Evolutionary conservation across 2,113 vertebrate species (phyloP).

Genomic region (Ranitomeya imitator): DNA sequence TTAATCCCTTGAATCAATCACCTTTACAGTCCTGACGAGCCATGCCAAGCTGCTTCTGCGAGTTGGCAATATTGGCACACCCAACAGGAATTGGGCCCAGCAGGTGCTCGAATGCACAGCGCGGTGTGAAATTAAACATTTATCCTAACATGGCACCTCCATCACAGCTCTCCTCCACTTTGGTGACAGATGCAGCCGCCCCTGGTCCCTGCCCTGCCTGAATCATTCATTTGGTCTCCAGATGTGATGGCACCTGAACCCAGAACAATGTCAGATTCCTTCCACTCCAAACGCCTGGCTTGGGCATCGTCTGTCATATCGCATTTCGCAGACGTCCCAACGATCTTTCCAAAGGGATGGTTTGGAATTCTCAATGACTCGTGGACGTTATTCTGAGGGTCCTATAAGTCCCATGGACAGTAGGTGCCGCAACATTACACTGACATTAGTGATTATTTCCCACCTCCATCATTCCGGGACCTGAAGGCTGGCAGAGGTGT

Average conservation of each 20-base stretch:
- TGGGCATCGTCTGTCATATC: neutral
- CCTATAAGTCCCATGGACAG: neutral
- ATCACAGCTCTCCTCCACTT: slow-evolving; percentile 18
- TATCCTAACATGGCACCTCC: slow-evolving; percentile 48
- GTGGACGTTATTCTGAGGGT: neutral
- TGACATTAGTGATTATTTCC: neutral
- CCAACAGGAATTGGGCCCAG: slow-evolving; percentile 30
- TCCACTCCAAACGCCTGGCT: slow-evolving; percentile 18
- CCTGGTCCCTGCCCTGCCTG: slow-evolving; percentile 18
- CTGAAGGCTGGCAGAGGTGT: neutral
- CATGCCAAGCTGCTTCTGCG: slow-evolving; percentile 39
- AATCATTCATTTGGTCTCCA: slow-evolving; percentile 51
- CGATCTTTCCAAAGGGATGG: neutral
- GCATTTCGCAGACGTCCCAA: slow-evolving; percentile 38
- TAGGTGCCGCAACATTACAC: slow-evolving; percentile 17
- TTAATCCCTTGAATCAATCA: slow-evolving; percentile 55
- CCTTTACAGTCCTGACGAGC: slow-evolving; percentile 39
- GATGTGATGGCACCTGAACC: slow-evolving; percentile 51
- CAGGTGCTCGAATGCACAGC: slow-evolving; percentile 42
- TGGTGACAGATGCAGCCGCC: slow-evolving; percentile 46
- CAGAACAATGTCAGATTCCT: slow-evolving; percentile 39
- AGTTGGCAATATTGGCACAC: slow-evolving; percentile 27
- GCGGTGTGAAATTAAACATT: slow-evolving; percentile 53
- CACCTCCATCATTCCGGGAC: neutral
- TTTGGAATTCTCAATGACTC: slow-evolving; percentile 27